These are phyloP conservation scores for Stigmatopora argus DNA, from an alignment of 2,113 vertebrate species.

Conservation along the genomic window DNA sequence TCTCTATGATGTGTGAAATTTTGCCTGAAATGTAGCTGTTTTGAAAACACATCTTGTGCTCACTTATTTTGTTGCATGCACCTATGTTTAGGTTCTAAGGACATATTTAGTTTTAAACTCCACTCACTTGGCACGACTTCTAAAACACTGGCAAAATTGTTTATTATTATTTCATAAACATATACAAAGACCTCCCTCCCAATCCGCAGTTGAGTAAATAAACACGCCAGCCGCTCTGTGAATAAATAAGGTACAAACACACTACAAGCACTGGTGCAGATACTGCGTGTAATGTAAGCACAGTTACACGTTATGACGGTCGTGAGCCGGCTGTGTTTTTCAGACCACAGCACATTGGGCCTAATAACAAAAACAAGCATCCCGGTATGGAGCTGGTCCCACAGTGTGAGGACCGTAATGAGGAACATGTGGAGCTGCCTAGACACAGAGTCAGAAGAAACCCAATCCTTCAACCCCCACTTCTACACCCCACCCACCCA, in stretches of 20 bases:
- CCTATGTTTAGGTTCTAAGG: neutral
- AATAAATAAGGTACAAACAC: neutral
- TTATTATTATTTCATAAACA: neutral
- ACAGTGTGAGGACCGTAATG: constrained; percentile 75
- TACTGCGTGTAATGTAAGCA: constrained; percentile 5
- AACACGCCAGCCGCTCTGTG: neutral
- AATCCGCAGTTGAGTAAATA: neutral
- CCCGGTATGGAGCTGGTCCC: constrained; percentile 67
- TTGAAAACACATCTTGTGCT: neutral
- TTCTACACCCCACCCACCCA: constrained; percentile 31
- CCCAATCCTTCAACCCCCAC: constrained; percentile 60
- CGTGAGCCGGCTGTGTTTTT: constrained; percentile 40
- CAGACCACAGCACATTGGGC: constrained; percentile 63
- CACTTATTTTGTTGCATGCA: neutral
- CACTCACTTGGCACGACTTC: neutral
- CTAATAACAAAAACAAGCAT: constrained; percentile 79
- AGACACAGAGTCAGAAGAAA: constrained; percentile 77
- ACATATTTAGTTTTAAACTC: neutral
- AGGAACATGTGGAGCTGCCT: constrained; percentile 75
- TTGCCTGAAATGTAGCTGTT: neutral
- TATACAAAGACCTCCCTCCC: neutral
- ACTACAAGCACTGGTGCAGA: neutral
- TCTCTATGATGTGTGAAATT: neutral
- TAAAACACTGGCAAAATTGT: neutral
- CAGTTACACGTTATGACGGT: constrained; percentile 29